These are phyloP conservation scores for Trinorchestia longiramus DNA, from an alignment of 1,140 invertebrate genomes.

Conservation along the genomic window DNA sequence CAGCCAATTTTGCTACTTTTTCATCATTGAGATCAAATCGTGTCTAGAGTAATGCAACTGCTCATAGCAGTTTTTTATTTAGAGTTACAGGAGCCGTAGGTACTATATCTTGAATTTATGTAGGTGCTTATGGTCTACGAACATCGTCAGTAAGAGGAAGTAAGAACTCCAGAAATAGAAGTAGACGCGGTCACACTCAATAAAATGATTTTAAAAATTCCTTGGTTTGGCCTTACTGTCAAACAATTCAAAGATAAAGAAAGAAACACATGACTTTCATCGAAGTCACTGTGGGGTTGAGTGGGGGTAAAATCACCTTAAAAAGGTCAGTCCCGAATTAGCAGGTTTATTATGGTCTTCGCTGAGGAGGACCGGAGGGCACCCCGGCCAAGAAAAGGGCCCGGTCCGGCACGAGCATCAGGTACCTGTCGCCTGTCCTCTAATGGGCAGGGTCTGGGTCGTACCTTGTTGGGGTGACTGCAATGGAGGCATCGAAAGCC, in stretches of 20 bases:
- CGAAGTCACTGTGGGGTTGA: not conserved
- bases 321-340: conserved; percentile 33
- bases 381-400: not conserved
- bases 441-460: not conserved
- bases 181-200: not conserved
- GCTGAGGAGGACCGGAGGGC: not conserved
- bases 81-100: too few species aligned
- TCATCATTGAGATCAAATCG: too few species aligned
- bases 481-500: conserved; percentile 19
- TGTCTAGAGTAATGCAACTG: too few species aligned
- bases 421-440: not conserved
- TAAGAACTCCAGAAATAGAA: not conserved
- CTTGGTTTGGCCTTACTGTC: not conserved
- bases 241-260: not conserved
- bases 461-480: not conserved
- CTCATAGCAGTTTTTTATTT: too few species aligned
- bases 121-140: not conserved
- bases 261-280: not conserved
- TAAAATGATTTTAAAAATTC: not conserved
- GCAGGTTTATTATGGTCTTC: conserved; percentile 30
- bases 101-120: not conserved
- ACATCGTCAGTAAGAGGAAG: not conserved
- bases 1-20: too few species aligned
- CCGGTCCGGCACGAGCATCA: not conserved
- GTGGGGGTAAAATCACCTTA: not conserved